Percentiles rank a stretch among this genome's conserved stretches.
Conservation (phyloP, 2,888 invertebrate genomes). For the Ernsta delagoae region DNA sequence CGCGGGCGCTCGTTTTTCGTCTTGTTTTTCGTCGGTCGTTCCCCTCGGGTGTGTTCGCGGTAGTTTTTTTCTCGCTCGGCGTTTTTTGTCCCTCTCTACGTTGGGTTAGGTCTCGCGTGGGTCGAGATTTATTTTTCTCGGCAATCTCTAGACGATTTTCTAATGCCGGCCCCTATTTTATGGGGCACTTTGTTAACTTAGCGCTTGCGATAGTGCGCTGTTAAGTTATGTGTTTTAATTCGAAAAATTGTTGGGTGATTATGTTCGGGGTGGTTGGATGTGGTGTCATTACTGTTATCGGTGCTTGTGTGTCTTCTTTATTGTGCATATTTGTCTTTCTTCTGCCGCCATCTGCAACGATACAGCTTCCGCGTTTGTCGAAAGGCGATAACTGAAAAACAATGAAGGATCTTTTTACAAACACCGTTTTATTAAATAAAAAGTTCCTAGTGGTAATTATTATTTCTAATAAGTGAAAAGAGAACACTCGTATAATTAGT, state of each 20-base stretch:
- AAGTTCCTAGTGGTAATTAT: no score
- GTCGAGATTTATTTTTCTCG: constrained; percentile 62
- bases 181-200: constrained; percentile 48
- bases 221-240: constrained; percentile 38
- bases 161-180: constrained; percentile 59
- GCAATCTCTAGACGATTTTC: constrained; percentile 56
- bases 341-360: neutral
- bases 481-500: no score
- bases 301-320: constrained; percentile 9
- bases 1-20: constrained; percentile 72
- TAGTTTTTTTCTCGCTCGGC: constrained; percentile 57
- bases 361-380: constrained; percentile 7
- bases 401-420: neutral
- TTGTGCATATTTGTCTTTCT: constrained; percentile 1
- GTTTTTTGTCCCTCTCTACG: constrained; percentile 65
- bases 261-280: constrained; percentile 16
- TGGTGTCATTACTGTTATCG: constrained; percentile 8
- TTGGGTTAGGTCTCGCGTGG: constrained; percentile 75
- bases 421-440: no score
- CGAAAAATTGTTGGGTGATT: constrained; percentile 33
- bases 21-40: constrained; percentile 83
- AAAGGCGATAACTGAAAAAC: neutral
- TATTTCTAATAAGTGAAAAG: no score
- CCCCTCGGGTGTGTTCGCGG: constrained; percentile 75
- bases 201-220: constrained; percentile 33